Conservation (phyloP, 2,797 vertebrate genomes). For the Parauchenoglanis ngamensis region DNA sequence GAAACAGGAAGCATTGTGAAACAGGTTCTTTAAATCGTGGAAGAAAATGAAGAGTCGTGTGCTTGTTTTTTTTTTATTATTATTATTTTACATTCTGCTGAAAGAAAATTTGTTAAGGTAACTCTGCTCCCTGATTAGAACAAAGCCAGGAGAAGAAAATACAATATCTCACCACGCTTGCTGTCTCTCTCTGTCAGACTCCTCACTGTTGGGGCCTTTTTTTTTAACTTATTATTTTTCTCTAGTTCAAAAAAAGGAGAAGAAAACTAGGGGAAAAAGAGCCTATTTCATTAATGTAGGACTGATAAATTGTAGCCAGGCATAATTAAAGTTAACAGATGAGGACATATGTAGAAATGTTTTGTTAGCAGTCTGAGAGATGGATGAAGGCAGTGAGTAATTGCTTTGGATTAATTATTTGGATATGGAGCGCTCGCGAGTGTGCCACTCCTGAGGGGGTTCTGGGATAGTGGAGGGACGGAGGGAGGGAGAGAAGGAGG, state of each 20-base stretch:
- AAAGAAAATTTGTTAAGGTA: slow-evolving; percentile 48
- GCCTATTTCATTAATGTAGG: slow-evolving; percentile 81
- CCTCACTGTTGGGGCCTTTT: slow-evolving; percentile 47
- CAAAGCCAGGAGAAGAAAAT: slow-evolving; percentile 53
- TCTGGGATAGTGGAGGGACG: slow-evolving; percentile 66
- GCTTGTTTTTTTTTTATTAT: slow-evolving; percentile 30
- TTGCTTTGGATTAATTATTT: slow-evolving; percentile 87
- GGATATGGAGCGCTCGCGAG: slow-evolving; percentile 77
- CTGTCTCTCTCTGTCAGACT: slow-evolving; percentile 54
- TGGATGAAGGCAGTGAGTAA: slow-evolving; percentile 84
- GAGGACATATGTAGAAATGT: slow-evolving; percentile 85
- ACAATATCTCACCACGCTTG: slow-evolving; percentile 49
- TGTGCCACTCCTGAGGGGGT: slow-evolving; percentile 74
- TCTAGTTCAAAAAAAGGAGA: slow-evolving; percentile 63
- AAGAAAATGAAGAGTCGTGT: slow-evolving; percentile 20
- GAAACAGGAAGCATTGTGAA: slow-evolving; percentile 42
- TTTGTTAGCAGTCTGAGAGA: slow-evolving; percentile 81
- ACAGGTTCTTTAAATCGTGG: slow-evolving; percentile 40
- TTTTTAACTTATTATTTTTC: slow-evolving; percentile 61
- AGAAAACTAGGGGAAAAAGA: slow-evolving; percentile 64
- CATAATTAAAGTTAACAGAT: slow-evolving; percentile 84
- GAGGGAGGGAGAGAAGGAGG: slow-evolving; percentile 48
- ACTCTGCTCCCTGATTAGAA: slow-evolving; percentile 54
- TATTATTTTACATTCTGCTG: slow-evolving; percentile 27
- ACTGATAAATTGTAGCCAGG: slow-evolving; percentile 80